A percentile compares a stretch with the other conserved stretches of the same genome.
Conservation (phyloP, 2,888 invertebrate genomes). For the Petrophora chlorosata region DNA sequence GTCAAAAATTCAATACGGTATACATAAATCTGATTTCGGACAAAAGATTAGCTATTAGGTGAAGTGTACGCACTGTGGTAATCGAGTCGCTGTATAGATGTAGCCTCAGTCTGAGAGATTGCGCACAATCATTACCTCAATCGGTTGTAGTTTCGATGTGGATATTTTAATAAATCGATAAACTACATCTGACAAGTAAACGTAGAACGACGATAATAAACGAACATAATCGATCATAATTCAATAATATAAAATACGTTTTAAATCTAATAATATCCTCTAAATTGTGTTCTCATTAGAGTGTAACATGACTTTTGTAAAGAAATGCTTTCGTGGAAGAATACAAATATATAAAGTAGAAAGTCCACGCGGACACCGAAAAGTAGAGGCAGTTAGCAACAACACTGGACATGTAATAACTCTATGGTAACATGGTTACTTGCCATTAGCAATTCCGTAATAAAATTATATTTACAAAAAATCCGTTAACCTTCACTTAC, state of each 20-base stretch:
- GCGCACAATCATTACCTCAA: slow-evolving; percentile 38
- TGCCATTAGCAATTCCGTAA: slow-evolving; percentile 53
- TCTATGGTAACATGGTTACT: slow-evolving; percentile 64
- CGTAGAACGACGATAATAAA: slow-evolving; percentile 12
- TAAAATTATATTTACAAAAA: slow-evolving; percentile 77
- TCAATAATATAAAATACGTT: slow-evolving; percentile 15
- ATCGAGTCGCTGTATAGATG: slow-evolving; percentile 1
- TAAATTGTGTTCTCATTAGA: slow-evolving; percentile 6
- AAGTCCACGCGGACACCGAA: slow-evolving; percentile 10
- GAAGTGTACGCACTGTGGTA: too few species aligned
- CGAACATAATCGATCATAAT: slow-evolving; percentile 11
- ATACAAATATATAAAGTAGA: slow-evolving; percentile 30
- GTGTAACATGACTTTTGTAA: slow-evolving; percentile 14
- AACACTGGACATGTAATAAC: slow-evolving; percentile 51
- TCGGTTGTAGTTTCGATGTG: slow-evolving; percentile 7
- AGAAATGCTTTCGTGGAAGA: slow-evolving; percentile 31
- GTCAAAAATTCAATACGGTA: slow-evolving; percentile 7
- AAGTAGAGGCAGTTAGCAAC: slow-evolving; percentile 26
- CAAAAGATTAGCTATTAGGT: too few species aligned
- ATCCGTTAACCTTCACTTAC: slow-evolving; percentile 59
- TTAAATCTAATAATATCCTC: slow-evolving; percentile 17
- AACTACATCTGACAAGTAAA: slow-evolving; percentile 8
- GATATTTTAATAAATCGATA: slow-evolving; percentile 12
- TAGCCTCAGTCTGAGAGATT: slow-evolving; percentile 32
- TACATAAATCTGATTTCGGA: too few species aligned